Percentiles rank a stretch among this genome's conserved stretches.
Evolutionary conservation across 2,113 vertebrate species (phyloP).

Genomic region (Gymnocephalus cernua): DNA sequence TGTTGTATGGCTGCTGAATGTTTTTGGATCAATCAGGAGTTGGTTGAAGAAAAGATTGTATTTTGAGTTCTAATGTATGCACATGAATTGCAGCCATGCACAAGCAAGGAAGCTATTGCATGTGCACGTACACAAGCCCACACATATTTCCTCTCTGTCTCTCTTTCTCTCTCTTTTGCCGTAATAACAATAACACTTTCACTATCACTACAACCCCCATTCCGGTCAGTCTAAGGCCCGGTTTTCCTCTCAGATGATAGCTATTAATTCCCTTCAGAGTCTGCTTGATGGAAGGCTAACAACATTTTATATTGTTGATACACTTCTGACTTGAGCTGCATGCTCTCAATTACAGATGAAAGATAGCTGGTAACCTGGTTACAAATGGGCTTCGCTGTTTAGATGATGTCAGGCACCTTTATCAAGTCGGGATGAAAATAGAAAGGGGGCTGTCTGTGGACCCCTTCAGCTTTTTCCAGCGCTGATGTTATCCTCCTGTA

Average conservation of each 20-base stretch:
- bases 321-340: slow-evolving; percentile 81
- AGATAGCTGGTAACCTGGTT: slow-evolving; percentile 86
- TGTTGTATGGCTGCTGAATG: not conserved
- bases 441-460: slow-evolving; percentile 60
- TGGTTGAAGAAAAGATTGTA: slow-evolving; percentile 10
- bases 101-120: slow-evolving; percentile 14
- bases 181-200: slow-evolving; percentile 79
- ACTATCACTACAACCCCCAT: slow-evolving; percentile 74
- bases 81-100: slow-evolving; percentile 25
- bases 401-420: slow-evolving; percentile 85
- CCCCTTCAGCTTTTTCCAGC: slow-evolving; percentile 48
- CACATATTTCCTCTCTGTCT: slow-evolving; percentile 23
- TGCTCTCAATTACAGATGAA: slow-evolving; percentile 84
- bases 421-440: slow-evolving; percentile 78
- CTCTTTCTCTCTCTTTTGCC: slow-evolving; percentile 24
- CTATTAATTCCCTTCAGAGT: slow-evolving; percentile 85
- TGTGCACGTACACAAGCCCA: not conserved
- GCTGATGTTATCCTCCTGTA: slow-evolving; percentile 61
- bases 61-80: not conserved
- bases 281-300: slow-evolving; percentile 85
- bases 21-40: not conserved
- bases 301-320: slow-evolving; percentile 84
- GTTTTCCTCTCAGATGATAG: slow-evolving; percentile 78
- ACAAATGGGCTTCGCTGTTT: slow-evolving; percentile 82
- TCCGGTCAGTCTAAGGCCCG: slow-evolving; percentile 66